These are phyloP conservation scores for Bombus cullumanus DNA, from an alignment of 1,140 invertebrate genomes.

Conservation along the genomic window DNA sequence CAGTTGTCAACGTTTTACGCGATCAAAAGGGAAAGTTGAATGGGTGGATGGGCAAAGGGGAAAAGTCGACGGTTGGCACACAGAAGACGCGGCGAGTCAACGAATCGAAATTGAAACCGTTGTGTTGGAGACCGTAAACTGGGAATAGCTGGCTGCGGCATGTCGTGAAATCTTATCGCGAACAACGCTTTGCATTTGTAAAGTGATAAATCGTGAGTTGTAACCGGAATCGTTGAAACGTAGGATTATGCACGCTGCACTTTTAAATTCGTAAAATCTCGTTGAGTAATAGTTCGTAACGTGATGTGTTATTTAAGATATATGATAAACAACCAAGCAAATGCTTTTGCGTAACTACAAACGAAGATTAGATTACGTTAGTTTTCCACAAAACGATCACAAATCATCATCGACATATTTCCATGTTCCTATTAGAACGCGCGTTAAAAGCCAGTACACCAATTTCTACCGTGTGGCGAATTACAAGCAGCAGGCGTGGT, in stretches of 20 bases:
- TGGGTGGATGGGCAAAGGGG: background rate
- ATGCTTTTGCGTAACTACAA: background rate
- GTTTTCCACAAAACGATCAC: background rate
- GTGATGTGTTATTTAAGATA: background rate
- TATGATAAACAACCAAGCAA: background rate
- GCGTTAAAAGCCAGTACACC: background rate
- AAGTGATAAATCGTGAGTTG: background rate
- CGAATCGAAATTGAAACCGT: constrained; percentile 12
- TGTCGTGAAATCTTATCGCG: constrained; percentile 10
- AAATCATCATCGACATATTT: background rate
- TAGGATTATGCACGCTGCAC: background rate
- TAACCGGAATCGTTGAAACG: background rate
- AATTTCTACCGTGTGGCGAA: background rate
- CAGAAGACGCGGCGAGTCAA: background rate
- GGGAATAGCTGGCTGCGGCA: too few relatives aligned
- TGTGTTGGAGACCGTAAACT: constrained; percentile 3
- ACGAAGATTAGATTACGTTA: background rate
- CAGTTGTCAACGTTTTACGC: background rate
- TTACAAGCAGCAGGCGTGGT: background rate
- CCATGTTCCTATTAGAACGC: background rate
- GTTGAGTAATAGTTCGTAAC: too few relatives aligned
- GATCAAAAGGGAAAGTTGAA: constrained; percentile 15
- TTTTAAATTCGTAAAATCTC: background rate
- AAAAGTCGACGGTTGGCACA: background rate
- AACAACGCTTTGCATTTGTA: background rate